These are phyloP conservation scores for Chrysolina haemoptera DNA, from an alignment of 2,888 invertebrate genomes.

Conservation along the genomic window DNA sequence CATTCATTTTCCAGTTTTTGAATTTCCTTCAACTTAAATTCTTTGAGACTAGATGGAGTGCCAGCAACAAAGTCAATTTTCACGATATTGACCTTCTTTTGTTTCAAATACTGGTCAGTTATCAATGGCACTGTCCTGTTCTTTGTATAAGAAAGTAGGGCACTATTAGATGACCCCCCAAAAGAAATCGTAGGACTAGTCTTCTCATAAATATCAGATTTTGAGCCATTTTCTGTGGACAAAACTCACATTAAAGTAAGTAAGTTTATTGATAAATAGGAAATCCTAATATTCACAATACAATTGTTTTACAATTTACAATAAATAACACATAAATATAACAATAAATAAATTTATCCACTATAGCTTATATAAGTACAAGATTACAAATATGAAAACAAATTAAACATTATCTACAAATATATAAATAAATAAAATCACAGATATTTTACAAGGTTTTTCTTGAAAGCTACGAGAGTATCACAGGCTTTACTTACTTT, in stretches of 20 bases:
- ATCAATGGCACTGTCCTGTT: slow-evolving; percentile 30
- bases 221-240: not conserved
- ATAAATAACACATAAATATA: too few relatives aligned
- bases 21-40: not conserved
- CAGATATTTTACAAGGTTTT: too few relatives aligned
- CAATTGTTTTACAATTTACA: too few relatives aligned
- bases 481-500: too few relatives aligned
- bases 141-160: slow-evolving; percentile 29
- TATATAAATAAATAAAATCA: too few relatives aligned
- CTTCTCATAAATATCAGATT: not conserved
- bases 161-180: slow-evolving; percentile 14
- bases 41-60: not conserved
- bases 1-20: not conserved
- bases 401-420: too few relatives aligned
- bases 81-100: slow-evolving; percentile 46
- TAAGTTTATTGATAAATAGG: too few relatives aligned
- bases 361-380: too few relatives aligned
- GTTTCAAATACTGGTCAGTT: slow-evolving; percentile 44
- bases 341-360: too few relatives aligned
- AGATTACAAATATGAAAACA: too few relatives aligned
- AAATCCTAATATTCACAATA: too few relatives aligned
- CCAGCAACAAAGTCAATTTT: slow-evolving; percentile 42
- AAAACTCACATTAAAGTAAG: not conserved
- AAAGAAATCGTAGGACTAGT: not conserved
- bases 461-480: too few relatives aligned